phyloP scores from a whole-genome alignment of 1,140 invertebrate species.

The Orius insidiosus region DNA sequence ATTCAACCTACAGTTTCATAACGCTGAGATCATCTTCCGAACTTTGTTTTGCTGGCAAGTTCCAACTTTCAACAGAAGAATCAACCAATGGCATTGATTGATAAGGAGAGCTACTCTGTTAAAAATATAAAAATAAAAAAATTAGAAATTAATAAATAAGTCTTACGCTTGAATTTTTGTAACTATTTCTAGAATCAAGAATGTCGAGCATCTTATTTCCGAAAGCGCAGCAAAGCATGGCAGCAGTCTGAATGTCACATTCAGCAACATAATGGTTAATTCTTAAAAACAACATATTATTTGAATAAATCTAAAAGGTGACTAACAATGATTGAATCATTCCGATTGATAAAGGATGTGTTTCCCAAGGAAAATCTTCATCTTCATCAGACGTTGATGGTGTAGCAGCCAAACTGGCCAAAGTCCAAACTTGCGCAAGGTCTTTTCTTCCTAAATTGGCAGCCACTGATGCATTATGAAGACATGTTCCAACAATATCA shows the following conservation, averaged over 20 bases:
- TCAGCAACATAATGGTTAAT: slow-evolving; percentile 60
- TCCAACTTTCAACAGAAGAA: slow-evolving; percentile 59
- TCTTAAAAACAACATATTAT: slow-evolving; percentile 28
- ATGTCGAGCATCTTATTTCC: slow-evolving; percentile 32
- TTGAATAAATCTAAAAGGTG: background rate
- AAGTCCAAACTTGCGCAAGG: slow-evolving; percentile 67
- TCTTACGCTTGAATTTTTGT: slow-evolving; percentile 35
- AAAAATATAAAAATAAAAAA: background rate
- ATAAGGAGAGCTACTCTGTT: slow-evolving; percentile 43
- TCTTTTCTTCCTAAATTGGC: slow-evolving; percentile 55
- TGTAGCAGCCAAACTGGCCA: slow-evolving; percentile 52
- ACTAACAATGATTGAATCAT: slow-evolving; percentile 70
- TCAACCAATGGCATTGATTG: slow-evolving; percentile 78
- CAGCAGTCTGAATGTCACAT: slow-evolving; percentile 81
- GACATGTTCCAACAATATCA: slow-evolving; percentile 51
- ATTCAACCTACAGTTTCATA: background rate
- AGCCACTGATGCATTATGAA: slow-evolving; percentile 59
- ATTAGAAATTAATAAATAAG: background rate
- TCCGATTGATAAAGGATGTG: slow-evolving; percentile 71
- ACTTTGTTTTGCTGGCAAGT: slow-evolving; percentile 37
- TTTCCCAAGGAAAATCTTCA: slow-evolving; percentile 51
- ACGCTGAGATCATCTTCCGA: background rate
- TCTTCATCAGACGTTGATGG: slow-evolving; percentile 31
- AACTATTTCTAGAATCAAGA: slow-evolving; percentile 24
- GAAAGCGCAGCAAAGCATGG: slow-evolving; percentile 79